Percentiles rank a stretch among this genome's conserved stretches.
These are phyloP conservation scores for Pachyrhynchus sulphureomaculatus DNA, from an alignment of 1,140 invertebrate species.

Conservation along the genomic window DNA sequence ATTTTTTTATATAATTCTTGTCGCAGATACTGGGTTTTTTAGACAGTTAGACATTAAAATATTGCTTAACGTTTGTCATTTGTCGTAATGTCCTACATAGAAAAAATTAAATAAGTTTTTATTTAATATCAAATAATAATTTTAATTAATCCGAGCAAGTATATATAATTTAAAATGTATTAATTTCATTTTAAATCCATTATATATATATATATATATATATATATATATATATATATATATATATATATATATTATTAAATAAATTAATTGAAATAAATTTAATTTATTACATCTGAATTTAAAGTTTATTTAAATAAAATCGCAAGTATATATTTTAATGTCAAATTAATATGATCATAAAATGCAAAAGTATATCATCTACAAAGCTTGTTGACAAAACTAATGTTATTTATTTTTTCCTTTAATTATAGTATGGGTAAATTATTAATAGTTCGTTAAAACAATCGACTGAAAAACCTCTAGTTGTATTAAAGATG, in stretches of 20 bases:
- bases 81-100: neutral
- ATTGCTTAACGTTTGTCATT: neutral
- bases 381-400: slow-evolving; percentile 14
- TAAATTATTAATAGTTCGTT: slow-evolving; percentile 28
- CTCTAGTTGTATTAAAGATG: slow-evolving; percentile 23
- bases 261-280: no score
- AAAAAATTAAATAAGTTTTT: neutral
- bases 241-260: no score
- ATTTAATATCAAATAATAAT: neutral
- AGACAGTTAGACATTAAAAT: neutral
- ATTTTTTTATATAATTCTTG: slow-evolving; percentile 5
- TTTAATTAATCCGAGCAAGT: neutral
- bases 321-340: no score
- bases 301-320: no score
- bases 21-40: slow-evolving; percentile 15
- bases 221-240: no score
- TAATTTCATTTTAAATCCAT: no score
- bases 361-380: neutral
- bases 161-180: neutral
- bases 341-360: no score
- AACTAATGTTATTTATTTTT: slow-evolving; percentile 25
- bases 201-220: no score
- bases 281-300: no score
- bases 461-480: slow-evolving; percentile 28
- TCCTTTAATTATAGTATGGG: slow-evolving; percentile 13